These are phyloP conservation scores for Dromius quadrimaculatus DNA, from an alignment of 2,888 invertebrate genomes.

Conservation along the genomic window DNA sequence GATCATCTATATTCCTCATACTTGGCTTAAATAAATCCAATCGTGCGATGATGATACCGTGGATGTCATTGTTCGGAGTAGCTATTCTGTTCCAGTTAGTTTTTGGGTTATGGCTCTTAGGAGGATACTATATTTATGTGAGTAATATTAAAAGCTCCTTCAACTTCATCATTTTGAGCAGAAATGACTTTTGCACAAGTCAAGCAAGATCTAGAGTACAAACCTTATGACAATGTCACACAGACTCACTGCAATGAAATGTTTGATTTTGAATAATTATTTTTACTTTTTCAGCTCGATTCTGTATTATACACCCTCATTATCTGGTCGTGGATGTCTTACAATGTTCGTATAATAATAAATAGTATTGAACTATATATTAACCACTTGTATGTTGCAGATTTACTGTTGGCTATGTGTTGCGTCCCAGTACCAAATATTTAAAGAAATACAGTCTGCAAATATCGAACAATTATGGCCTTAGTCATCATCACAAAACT, in stretches of 20 bases:
- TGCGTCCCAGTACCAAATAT: conserved; percentile 85
- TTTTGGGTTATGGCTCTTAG: conserved; percentile 87
- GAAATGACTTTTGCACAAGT: too few species aligned
- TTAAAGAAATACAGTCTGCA: conserved; percentile 85
- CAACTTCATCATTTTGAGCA: too few species aligned
- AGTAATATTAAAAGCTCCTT: conserved; percentile 65
- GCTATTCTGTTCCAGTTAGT: conserved; percentile 81
- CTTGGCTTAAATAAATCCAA: conserved; percentile 77
- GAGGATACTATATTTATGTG: conserved; percentile 93
- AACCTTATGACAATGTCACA: too few species aligned
- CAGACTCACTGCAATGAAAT: too few species aligned
- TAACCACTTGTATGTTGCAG: conserved; percentile 69
- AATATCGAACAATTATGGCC: conserved; percentile 85
- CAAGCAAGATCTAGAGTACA: too few species aligned
- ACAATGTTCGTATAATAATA: conserved; percentile 77
- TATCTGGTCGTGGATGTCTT: conserved; percentile 86
- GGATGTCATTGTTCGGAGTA: conserved; percentile 78
- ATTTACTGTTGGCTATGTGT: conserved; percentile 90
- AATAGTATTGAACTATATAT: conserved; percentile 11
- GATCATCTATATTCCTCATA: conserved; percentile 73
- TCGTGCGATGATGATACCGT: conserved; percentile 85
- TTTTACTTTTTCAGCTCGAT: conserved; percentile 75
- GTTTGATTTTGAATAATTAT: conserved; percentile 1
- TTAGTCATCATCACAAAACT: conserved; percentile 60
- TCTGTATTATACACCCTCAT: conserved; percentile 82